Evolutionary conservation across 1,140 invertebrate species (phyloP), one percentile per base, ranked within the genome.

Genomic region (Berghia stephanieae): DNA sequence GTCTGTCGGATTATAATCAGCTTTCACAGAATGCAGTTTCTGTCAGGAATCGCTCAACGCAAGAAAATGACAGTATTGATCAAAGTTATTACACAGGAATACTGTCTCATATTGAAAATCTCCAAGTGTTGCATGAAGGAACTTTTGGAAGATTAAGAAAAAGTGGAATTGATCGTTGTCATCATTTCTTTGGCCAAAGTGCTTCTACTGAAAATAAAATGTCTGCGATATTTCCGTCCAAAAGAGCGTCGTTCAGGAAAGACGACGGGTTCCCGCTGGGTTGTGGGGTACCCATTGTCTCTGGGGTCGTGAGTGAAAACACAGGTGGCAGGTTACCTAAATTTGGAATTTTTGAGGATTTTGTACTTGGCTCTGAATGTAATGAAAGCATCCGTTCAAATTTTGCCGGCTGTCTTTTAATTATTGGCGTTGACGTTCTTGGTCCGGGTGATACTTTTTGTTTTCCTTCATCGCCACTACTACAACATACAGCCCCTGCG

Each of bases 141-240:
- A n/a, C n/a, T n/a, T n/a, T n/a, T n/a, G n/a, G n/a, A n/a, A n/a
- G n/a, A n/a, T n/a, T n/a, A n/a, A n/a, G n/a, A 2, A 3, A 31
- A 4, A 6, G 13, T 49, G 24, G n/a, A 34, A 49, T 3, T 10
- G 69, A 49, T 10, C 34, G 43, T 55, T 18, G 40, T 43, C 8
- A 67, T 83, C 80, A 81, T 66, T 81, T 83, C 31, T 79, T 81
- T 1, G 79, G 78, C 78, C 80, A 84, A n/a, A 84, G 69, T 2
- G 80, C 81, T 73, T 84, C 83, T 13, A 84, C 83, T 40, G 81
- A 80, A 70, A 82, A 80, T 42, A 84, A 40, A 52, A 84, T 82
- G 38, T 84, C 83, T n/a, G 80, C 79, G 10, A 84, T 70, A 74
- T 82, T 84, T 21, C 80, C 78, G 68, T 82, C 83, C 42, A 84